These are phyloP conservation scores for Macropodus opercularis DNA, from an alignment of 2,797 vertebrate genomes.

Conservation along the genomic window DNA sequence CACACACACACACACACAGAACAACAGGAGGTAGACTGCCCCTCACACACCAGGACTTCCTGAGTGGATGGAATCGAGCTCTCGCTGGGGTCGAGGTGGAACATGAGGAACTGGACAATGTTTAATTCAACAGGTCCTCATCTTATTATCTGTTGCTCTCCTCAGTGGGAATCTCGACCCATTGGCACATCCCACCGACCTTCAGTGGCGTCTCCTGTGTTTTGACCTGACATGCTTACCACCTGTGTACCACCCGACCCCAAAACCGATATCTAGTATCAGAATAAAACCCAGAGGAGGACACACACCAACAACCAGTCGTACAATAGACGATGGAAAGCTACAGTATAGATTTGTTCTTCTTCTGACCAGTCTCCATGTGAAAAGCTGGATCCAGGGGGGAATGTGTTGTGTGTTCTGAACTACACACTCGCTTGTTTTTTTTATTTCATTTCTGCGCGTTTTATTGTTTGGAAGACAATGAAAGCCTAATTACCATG, in stretches of 20 bases:
- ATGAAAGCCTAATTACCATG: not conserved
- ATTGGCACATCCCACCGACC: conserved; percentile 44
- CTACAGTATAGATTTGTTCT: conserved; percentile 25
- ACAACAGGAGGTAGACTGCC: conserved; percentile 17
- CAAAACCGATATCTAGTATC: conserved; percentile 32
- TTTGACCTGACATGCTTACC: conserved; percentile 23
- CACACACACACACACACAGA: conserved; percentile 23
- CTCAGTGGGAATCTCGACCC: conserved; percentile 18
- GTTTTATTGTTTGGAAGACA: not conserved
- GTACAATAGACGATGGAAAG: conserved; percentile 21
- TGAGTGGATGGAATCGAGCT: conserved; percentile 24
- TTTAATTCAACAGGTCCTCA: conserved; percentile 59
- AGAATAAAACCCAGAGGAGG: conserved; percentile 1
- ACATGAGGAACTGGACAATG: conserved; percentile 29
- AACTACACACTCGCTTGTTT: not conserved
- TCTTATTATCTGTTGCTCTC: conserved; percentile 40
- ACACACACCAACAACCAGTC: not conserved
- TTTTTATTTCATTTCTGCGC: no score
- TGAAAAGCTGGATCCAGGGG: not conserved
- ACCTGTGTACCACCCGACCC: conserved; percentile 11
- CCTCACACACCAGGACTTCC: conserved; percentile 41
- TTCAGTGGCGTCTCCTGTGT: conserved; percentile 38
- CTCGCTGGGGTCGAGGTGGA: conserved; percentile 19
- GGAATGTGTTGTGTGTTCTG: not conserved
- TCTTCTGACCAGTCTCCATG: not conserved